A percentile compares a stretch with the other conserved stretches of the same genome.
These are phyloP conservation scores for Catamblyrhynchus diadema DNA, from an alignment of 2,797 vertebrate species.

Conservation along the genomic window DNA sequence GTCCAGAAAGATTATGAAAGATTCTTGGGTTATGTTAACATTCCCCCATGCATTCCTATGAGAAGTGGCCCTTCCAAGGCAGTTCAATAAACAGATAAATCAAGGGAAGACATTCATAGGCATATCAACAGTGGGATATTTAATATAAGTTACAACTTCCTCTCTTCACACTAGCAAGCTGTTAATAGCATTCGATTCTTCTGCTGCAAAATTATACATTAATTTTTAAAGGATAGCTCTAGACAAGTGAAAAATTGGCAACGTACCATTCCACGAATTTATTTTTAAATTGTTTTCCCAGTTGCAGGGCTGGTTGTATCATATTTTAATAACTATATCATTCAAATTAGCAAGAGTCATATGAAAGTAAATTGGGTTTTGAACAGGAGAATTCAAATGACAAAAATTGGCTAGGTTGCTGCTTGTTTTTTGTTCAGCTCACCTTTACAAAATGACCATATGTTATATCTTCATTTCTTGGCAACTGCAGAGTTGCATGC, in stretches of 20 bases:
- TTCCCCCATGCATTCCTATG: conserved; percentile 1
- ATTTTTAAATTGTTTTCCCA: conserved; percentile 63
- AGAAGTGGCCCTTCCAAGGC: conserved; percentile 40
- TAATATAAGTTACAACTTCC: conserved; percentile 62
- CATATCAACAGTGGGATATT: conserved; percentile 62
- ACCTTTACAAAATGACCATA: conserved; percentile 72
- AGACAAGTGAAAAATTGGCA: conserved; percentile 59
- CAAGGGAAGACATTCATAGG: conserved; percentile 60
- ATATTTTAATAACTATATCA: conserved; percentile 51
- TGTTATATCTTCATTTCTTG: conserved; percentile 60
- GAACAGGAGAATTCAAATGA: conserved; percentile 58
- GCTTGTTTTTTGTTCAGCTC: conserved; percentile 64
- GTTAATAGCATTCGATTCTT: conserved; percentile 66
- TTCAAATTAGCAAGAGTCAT: conserved; percentile 42
- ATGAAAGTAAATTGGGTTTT: conserved; percentile 35
- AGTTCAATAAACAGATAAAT: conserved; percentile 73
- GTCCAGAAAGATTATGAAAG: conserved; percentile 36
- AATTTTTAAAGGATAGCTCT: conserved; percentile 67
- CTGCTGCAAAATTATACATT: conserved; percentile 68
- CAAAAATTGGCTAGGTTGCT: conserved; percentile 62
- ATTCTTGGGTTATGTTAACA: conserved; percentile 17
- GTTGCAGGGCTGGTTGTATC: conserved; percentile 7
- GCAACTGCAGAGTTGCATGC: conserved; percentile 40
- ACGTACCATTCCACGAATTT: not conserved
- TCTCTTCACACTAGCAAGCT: conserved; percentile 55